A percentile compares a stretch with the other conserved stretches of the same genome.
These are phyloP conservation scores for Apteryx owenii DNA, from an alignment of 2,113 vertebrate genomes.

Conservation along the genomic window DNA sequence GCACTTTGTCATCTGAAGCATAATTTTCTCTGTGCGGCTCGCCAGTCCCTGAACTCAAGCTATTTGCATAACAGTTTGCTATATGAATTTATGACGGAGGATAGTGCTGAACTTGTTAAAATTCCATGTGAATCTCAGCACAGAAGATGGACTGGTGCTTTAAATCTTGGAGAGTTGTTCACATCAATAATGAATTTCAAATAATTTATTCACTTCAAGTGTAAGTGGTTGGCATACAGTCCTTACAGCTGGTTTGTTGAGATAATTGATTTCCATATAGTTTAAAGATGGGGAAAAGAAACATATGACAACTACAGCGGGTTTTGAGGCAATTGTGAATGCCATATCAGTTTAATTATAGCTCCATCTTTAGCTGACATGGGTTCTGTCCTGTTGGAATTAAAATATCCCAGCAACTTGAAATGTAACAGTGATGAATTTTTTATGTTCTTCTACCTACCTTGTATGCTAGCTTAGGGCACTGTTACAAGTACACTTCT, in stretches of 20 bases:
- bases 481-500: constrained; percentile 80
- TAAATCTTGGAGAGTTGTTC: constrained; percentile 85
- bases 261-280: constrained; percentile 97
- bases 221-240: constrained; percentile 90
- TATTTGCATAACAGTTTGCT: constrained; percentile 80
- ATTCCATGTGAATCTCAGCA: constrained; percentile 77
- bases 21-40: constrained; percentile 43
- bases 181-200: constrained; percentile 92
- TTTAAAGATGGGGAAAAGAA: constrained; percentile 87
- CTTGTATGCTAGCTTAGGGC: constrained; percentile 80
- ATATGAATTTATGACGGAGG: constrained; percentile 55
- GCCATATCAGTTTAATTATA: constrained; percentile 85
- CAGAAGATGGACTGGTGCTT: constrained; percentile 78
- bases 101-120: constrained; percentile 82
- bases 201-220: constrained; percentile 94
- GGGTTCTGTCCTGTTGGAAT: constrained; percentile 83
- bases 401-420: constrained; percentile 84
- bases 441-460: constrained; percentile 81
- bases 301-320: constrained; percentile 76
- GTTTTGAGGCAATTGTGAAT: constrained; percentile 76
- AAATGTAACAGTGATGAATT: constrained; percentile 84
- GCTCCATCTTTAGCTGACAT: constrained; percentile 82
- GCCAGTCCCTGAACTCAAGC: constrained; percentile 62
- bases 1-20: constrained; percentile 74
- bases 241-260: constrained; percentile 92